These are phyloP conservation scores for Echiichthys vipera DNA, from an alignment of 2,797 vertebrate genomes.

Conservation along the genomic window DNA sequence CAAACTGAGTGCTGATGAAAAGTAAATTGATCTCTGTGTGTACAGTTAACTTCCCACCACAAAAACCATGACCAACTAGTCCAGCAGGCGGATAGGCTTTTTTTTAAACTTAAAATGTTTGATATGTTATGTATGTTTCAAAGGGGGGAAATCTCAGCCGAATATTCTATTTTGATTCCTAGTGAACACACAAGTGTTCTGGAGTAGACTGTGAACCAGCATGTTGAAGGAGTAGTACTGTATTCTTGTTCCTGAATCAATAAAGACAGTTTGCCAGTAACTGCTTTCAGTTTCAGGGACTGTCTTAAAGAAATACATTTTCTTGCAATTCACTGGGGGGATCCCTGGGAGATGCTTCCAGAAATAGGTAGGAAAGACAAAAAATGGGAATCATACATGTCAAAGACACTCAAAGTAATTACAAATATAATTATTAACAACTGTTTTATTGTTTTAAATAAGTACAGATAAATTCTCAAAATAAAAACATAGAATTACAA, in stretches of 20 bases:
- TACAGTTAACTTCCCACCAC: conserved; percentile 24
- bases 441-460: neutral
- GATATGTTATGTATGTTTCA: conserved; percentile 8
- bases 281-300: neutral
- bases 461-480: neutral
- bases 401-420: neutral
- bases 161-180: neutral
- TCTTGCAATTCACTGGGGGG: too few species aligned
- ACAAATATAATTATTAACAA: too few species aligned
- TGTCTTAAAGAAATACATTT: too few species aligned
- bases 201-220: neutral
- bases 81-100: neutral
- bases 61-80: conserved; percentile 32
- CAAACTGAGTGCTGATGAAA: conserved; percentile 29
- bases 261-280: neutral
- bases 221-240: neutral
- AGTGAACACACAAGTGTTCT: conserved; percentile 12
- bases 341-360: neutral
- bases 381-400: neutral
- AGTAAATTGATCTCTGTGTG: conserved; percentile 48
- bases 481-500: neutral
- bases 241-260: neutral
- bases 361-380: neutral
- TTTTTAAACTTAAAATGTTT: conserved; percentile 18
- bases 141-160: neutral